Percentiles rank a stretch among this genome's conserved stretches.
phyloP scores from a whole-genome alignment of 2,113 vertebrate genomes.

The Indicator maculatus region DNA sequence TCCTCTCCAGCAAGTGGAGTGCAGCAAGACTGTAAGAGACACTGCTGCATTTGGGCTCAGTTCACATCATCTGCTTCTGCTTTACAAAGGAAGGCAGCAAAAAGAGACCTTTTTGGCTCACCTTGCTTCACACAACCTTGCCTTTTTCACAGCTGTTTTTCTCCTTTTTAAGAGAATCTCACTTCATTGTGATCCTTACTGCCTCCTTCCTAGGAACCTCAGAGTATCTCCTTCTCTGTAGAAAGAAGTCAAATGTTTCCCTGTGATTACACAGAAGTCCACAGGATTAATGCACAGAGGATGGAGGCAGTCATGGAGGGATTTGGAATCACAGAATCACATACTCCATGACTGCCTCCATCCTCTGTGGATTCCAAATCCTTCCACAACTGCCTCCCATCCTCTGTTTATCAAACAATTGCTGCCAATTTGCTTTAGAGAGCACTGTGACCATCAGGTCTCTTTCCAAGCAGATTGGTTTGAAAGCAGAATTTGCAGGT shows the following conservation, averaged over 20 bases:
- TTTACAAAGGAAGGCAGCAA: not conserved
- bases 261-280: not conserved
- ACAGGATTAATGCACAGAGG: not conserved
- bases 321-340: too few species aligned
- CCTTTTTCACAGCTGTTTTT: not conserved
- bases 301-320: too few species aligned
- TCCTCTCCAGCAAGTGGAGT: not conserved
- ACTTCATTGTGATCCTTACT: not conserved
- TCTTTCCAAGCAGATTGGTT: not conserved
- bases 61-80: not conserved
- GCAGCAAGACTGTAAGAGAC: not conserved
- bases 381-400: not conserved
- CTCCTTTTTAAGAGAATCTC: not conserved
- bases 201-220: not conserved
- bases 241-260: constrained; percentile 21
- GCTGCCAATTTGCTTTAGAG: not conserved
- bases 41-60: accelerated
- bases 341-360: not conserved
- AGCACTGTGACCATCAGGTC: not conserved
- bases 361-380: not conserved
- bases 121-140: not conserved
- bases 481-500: not conserved
- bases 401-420: not conserved
- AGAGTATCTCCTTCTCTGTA: not conserved
- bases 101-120: constrained; percentile 3